Percentiles rank a stretch among this genome's conserved stretches.
Conservation (phyloP, 2,113 vertebrate species). For the Notothenia rossii region DNA sequence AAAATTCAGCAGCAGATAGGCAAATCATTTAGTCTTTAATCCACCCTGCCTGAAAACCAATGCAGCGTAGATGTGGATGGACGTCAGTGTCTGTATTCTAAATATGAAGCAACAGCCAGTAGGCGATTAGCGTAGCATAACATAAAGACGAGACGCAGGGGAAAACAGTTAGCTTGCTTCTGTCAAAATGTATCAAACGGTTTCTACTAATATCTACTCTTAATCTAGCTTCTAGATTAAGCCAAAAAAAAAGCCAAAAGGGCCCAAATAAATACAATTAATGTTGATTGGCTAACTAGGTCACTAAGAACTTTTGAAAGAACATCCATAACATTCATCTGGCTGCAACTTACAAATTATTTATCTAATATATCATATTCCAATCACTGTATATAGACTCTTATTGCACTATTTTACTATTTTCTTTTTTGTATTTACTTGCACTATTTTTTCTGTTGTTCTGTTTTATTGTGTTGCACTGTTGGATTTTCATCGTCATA, state of each 20-base stretch:
- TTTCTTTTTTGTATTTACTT: too few species aligned
- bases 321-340: too few species aligned
- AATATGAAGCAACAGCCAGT: not conserved
- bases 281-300: not conserved
- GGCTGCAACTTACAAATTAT: too few species aligned
- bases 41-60: not conserved
- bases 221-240: too few species aligned
- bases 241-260: not conserved
- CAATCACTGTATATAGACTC: too few species aligned
- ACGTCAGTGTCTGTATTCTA: not conserved
- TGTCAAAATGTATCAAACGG: not conserved
- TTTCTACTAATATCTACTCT: not conserved
- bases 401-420: too few species aligned
- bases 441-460: too few species aligned
- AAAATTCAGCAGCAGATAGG: constrained; percentile 74
- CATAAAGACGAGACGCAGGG: not conserved
- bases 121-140: not conserved
- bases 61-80: not conserved
- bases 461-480: too few species aligned
- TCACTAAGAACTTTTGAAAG: too few species aligned
- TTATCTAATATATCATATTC: too few species aligned
- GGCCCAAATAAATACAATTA: not conserved
- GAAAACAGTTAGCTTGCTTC: not conserved
- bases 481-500: too few species aligned
- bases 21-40: constrained; percentile 62